These are phyloP conservation scores for Laupala kohalensis DNA, from an alignment of 1,140 invertebrate genomes.

Conservation along the genomic window DNA sequence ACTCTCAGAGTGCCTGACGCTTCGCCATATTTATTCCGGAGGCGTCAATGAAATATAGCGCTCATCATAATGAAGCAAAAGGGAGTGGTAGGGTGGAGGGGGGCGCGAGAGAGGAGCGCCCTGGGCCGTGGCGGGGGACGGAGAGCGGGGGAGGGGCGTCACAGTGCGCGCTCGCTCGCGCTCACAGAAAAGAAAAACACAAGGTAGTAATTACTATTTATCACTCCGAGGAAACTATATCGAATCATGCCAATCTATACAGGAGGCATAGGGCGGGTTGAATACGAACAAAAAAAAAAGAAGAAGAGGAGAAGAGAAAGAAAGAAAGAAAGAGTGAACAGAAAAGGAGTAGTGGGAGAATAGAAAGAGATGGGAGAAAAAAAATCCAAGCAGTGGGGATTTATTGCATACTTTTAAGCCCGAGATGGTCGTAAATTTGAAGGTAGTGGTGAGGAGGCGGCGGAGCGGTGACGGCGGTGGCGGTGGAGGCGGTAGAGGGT, in stretches of 20 bases:
- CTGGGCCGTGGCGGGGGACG: constrained; percentile 17
- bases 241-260: constrained; percentile 23
- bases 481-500: too few species aligned
- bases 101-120: not conserved
- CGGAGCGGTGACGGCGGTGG: not conserved
- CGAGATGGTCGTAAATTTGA: constrained; percentile 22
- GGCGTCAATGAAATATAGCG: constrained; percentile 15
- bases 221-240: constrained; percentile 20
- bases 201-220: constrained; percentile 22
- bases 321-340: constrained; percentile 3
- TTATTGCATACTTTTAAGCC: constrained; percentile 24
- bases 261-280: constrained; percentile 8
- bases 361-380: constrained; percentile 1
- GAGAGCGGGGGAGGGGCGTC: constrained; percentile 1
- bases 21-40: constrained; percentile 15
- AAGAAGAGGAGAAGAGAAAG: not conserved
- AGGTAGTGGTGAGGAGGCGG: not conserved
- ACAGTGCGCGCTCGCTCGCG: not conserved
- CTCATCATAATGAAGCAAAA: constrained; percentile 15
- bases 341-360: not conserved
- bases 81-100: constrained; percentile 2
- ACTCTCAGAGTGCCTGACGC: constrained; percentile 1
- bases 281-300: not conserved
- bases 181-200: constrained; percentile 15
- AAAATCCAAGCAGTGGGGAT: constrained; percentile 19